Percentiles rank a stretch among this genome's conserved stretches.
Conservation (phyloP, 2,113 vertebrate genomes). For the Corydoras maculifer region DNA sequence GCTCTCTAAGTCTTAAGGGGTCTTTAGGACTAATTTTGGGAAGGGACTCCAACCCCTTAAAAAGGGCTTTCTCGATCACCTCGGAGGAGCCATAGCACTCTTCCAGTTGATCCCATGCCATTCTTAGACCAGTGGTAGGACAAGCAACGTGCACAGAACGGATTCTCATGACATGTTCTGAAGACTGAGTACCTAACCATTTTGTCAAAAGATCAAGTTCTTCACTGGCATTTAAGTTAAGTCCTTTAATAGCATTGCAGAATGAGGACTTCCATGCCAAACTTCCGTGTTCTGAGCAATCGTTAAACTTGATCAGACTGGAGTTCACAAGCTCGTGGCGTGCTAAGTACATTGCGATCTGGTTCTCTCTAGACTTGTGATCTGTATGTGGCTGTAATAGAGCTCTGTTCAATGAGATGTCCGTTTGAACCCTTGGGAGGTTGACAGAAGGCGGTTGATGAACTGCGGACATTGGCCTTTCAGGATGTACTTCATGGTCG, state of each 20-base stretch:
- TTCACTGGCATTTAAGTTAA: conserved; percentile 9
- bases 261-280: conserved; percentile 9
- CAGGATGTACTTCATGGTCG: too few relatives aligned
- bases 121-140: background rate
- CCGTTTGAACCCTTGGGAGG: too few relatives aligned
- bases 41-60: background rate
- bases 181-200: conserved; percentile 19
- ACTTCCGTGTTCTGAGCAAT: conserved; percentile 6
- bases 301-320: background rate
- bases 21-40: background rate
- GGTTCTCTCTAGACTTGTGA: background rate
- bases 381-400: background rate
- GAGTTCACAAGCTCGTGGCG: background rate
- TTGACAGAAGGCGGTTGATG: too few relatives aligned
- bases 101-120: background rate
- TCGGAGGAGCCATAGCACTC: background rate
- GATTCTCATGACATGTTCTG: background rate
- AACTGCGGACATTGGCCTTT: too few relatives aligned
- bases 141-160: conserved; percentile 6
- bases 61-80: background rate
- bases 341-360: conserved; percentile 2
- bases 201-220: conserved; percentile 6
- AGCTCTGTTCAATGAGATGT: too few relatives aligned
- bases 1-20: conserved; percentile 1
- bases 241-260: conserved; percentile 1